These are phyloP conservation scores for Bombus superbus DNA, from an alignment of 1,140 invertebrate species.

Conservation along the genomic window DNA sequence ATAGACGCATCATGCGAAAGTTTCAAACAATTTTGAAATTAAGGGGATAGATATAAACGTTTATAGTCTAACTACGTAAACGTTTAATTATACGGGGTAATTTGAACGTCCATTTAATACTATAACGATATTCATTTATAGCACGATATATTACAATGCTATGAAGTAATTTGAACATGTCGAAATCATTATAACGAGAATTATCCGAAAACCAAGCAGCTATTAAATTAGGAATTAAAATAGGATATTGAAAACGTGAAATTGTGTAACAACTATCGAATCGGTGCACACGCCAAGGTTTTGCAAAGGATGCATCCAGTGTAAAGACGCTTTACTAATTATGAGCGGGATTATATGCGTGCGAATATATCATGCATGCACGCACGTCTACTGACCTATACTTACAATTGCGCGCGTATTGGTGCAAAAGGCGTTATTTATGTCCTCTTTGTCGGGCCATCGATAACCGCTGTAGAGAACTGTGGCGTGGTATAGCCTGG, in stretches of 20 bases:
- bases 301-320: neutral
- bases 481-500: conserved; percentile 55
- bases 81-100: neutral
- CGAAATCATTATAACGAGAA: too few relatives aligned
- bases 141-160: too few relatives aligned
- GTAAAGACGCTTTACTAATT: neutral
- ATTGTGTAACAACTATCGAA: too few relatives aligned
- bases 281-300: neutral
- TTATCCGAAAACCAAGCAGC: too few relatives aligned
- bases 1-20: neutral
- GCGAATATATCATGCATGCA: neutral
- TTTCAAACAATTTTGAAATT: too few relatives aligned
- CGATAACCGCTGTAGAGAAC: conserved; percentile 69
- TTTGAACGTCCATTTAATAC: too few relatives aligned
- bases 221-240: too few relatives aligned
- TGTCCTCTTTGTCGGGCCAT: conserved; percentile 77
- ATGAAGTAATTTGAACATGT: too few relatives aligned
- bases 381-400: neutral
- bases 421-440: conserved; percentile 76
- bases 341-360: neutral
- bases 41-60: too few relatives aligned
- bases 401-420: conserved; percentile 28
- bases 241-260: too few relatives aligned
- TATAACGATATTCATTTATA: too few relatives aligned
- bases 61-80: neutral